phyloP scores from a whole-genome alignment of 1,140 invertebrate species.

The Andricus grossulariae region DNA sequence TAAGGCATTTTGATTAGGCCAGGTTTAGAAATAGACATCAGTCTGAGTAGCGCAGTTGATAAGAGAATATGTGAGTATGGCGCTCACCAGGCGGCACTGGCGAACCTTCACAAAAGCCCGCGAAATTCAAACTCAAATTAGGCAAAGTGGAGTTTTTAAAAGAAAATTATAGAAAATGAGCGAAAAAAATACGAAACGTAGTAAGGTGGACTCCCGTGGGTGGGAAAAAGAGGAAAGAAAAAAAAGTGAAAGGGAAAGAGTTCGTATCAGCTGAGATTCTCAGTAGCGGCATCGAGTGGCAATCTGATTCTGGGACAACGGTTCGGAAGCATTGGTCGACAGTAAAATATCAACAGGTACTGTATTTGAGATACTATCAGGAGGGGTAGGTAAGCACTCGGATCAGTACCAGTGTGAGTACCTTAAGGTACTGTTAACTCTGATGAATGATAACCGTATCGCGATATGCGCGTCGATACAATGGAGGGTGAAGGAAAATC shows the following conservation, averaged over 20 bases:
- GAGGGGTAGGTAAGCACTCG: constrained; percentile 62
- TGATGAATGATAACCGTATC: constrained; percentile 73
- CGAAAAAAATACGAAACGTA: too few species aligned
- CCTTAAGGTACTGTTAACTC: constrained; percentile 67
- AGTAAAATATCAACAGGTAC: constrained; percentile 76
- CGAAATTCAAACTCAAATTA: too few species aligned
- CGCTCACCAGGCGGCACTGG: too few species aligned
- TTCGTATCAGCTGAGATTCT: constrained; percentile 64
- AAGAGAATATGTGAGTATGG: too few species aligned
- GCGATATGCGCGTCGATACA: constrained; percentile 67
- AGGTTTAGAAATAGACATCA: too few species aligned
- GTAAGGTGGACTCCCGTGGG: too few species aligned
- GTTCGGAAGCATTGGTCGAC: constrained; percentile 73
- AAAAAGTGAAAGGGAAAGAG: background rate
- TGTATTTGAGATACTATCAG: constrained; percentile 66
- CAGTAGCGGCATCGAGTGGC: constrained; percentile 66
- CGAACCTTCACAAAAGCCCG: too few species aligned
- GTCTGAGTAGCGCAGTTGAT: too few species aligned
- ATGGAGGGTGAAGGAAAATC: constrained; percentile 59
- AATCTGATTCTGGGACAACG: constrained; percentile 72
- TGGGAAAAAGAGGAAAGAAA: constrained; percentile 1
- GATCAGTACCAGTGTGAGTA: constrained; percentile 50
- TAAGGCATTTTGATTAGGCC: too few species aligned
- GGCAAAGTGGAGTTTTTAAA: too few species aligned
- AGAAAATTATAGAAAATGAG: too few species aligned